Percentiles rank a stretch among this genome's conserved stretches.
These are phyloP conservation scores for Agelaius phoeniceus DNA, from an alignment of 2,113 vertebrate genomes.

Conservation along the genomic window DNA sequence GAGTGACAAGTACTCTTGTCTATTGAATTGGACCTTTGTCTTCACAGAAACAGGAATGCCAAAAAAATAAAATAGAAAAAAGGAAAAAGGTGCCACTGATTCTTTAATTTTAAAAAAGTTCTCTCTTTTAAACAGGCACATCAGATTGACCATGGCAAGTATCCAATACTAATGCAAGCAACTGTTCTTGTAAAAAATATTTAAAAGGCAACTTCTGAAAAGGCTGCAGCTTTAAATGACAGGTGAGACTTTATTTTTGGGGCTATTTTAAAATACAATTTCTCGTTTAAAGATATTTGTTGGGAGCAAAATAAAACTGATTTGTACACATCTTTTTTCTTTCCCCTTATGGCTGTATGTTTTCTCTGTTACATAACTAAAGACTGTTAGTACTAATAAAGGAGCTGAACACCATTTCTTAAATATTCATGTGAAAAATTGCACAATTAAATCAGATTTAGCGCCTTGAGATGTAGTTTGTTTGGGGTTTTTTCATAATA, in stretches of 20 bases:
- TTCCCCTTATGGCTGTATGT: not conserved
- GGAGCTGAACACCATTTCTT: not conserved
- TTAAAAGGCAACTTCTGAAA: not conserved
- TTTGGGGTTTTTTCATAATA: not conserved
- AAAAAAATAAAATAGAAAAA: not conserved
- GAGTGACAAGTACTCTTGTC: not conserved
- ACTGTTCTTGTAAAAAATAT: not conserved
- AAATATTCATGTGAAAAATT: not conserved
- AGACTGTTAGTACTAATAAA: not conserved
- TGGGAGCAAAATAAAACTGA: conserved; percentile 49
- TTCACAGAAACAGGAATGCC: not conserved
- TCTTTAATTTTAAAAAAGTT: not conserved
- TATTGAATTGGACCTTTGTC: not conserved
- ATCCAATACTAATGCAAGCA: not conserved
- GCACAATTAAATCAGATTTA: not conserved
- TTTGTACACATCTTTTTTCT: not conserved
- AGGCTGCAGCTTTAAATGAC: not conserved
- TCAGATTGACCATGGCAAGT: not conserved
- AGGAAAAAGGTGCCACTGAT: not conserved
- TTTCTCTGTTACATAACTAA: not conserved
- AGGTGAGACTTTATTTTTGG: not conserved
- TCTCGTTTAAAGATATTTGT: conserved; percentile 29
- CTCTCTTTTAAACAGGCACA: not conserved
- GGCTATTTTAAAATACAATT: conserved; percentile 29
- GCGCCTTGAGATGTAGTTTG: not conserved